Evolutionary conservation across 2,113 vertebrate species (phyloP).

Genomic region (Montifringilla adamsi): DNA sequence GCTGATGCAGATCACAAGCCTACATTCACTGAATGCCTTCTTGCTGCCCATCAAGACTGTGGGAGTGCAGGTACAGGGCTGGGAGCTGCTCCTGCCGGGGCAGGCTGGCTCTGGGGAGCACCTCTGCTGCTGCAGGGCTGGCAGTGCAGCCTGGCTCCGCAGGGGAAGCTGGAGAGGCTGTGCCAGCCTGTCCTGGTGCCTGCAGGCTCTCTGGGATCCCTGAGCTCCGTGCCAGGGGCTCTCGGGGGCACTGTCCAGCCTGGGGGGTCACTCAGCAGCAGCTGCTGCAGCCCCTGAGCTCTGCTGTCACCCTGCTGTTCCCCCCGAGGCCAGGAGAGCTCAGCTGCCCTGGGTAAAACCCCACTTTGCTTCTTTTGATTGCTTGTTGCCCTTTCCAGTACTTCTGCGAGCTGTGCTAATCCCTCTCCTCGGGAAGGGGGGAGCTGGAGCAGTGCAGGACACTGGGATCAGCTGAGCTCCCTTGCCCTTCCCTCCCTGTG

Average conservation of each 20-base stretch:
- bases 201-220: no score
- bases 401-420: fast-evolving
- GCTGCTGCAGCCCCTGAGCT: background rate
- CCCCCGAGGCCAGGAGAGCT: background rate
- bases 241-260: background rate
- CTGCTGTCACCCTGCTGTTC: background rate
- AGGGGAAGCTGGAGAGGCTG: no score
- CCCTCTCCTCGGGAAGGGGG: background rate
- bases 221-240: background rate
- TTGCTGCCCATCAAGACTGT: conserved; percentile 98
- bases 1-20: conserved; percentile 97
- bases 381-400: background rate
- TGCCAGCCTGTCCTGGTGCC: background rate
- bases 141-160: background rate
- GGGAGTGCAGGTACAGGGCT: conserved; percentile 88
- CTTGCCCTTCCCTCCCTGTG: background rate
- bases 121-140: background rate
- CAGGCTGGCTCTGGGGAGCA: background rate
- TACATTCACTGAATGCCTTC: conserved; percentile 98
- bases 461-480: background rate
- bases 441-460: background rate
- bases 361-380: fast-evolving
- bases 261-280: background rate
- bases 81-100: background rate
- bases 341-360: fast-evolving